Evolutionary conservation across 2,113 vertebrate genomes (phyloP).

Genomic region (Odontesthes bonariensis): DNA sequence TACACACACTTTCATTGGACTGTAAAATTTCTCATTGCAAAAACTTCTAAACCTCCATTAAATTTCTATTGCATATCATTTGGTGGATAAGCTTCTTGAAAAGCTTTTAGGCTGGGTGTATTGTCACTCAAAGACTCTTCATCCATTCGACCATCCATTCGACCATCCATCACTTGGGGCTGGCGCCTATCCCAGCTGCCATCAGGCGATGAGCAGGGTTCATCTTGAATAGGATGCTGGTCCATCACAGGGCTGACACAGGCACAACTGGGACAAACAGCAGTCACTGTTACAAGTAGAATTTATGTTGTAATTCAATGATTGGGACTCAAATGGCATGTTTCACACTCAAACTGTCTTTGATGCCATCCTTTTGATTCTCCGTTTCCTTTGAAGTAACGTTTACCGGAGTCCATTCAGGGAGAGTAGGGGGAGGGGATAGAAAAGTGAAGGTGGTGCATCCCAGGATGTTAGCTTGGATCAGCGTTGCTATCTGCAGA

Average conservation of each 20-base stretch:
- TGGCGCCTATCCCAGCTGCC: too few species aligned
- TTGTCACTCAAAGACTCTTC: slow-evolving; percentile 21
- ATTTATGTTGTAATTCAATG: background rate
- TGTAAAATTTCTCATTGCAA: background rate
- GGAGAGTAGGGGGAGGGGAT: slow-evolving; percentile 12
- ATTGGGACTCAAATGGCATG: too few species aligned
- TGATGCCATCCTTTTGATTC: slow-evolving; percentile 50
- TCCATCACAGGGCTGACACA: background rate
- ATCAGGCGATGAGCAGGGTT: background rate
- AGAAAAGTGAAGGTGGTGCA: slow-evolving; percentile 19
- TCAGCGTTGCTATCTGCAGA: too few species aligned
- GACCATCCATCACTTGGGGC: background rate
- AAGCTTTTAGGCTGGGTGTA: slow-evolving; percentile 17
- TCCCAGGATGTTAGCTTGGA: background rate
- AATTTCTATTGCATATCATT: slow-evolving; percentile 14
- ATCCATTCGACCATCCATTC: background rate
- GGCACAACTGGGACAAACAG: background rate
- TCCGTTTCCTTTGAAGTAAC: slow-evolving; percentile 48
- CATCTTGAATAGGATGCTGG: background rate
- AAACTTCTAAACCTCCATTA: slow-evolving; percentile 11
- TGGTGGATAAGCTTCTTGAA: slow-evolving; percentile 35
- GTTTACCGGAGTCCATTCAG: slow-evolving; percentile 62
- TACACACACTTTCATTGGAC: background rate
- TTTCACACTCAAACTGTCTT: slow-evolving; percentile 12
- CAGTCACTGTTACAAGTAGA: background rate